A percentile compares a stretch with the other conserved stretches of the same genome.
Evolutionary conservation across 2,888 invertebrate genomes (phyloP).

Genomic region (Drosophila mercatorum): DNA sequence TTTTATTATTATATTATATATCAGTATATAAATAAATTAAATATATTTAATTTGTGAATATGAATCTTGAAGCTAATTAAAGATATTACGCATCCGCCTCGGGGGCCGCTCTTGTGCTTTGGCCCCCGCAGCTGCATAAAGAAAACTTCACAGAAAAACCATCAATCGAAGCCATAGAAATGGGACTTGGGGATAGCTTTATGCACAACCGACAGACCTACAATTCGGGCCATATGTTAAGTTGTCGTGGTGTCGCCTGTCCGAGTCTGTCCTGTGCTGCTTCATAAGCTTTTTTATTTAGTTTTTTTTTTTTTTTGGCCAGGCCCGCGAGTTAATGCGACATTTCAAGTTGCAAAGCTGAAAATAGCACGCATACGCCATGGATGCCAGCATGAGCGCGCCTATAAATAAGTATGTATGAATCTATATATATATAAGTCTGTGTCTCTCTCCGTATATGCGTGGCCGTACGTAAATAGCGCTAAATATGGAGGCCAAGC

Average conservation of each 20-base stretch:
- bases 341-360: slow-evolving; percentile 60
- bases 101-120: slow-evolving; percentile 17
- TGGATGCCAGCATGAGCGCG: slow-evolving; percentile 59
- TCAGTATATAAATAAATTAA: too few species aligned
- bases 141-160: slow-evolving; percentile 15
- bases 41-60: neutral
- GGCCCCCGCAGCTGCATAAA: slow-evolving; percentile 25
- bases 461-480: slow-evolving; percentile 26
- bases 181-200: slow-evolving; percentile 26
- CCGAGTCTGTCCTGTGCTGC: slow-evolving; percentile 49
- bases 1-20: too few species aligned
- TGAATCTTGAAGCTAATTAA: slow-evolving; percentile 11
- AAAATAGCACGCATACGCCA: slow-evolving; percentile 81
- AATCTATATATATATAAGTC: neutral
- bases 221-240: slow-evolving; percentile 40
- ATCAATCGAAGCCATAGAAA: slow-evolving; percentile 47
- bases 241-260: slow-evolving; percentile 50
- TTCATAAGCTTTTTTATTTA: slow-evolving; percentile 45
- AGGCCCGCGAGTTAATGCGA: slow-evolving; percentile 53
- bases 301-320: too few species aligned
- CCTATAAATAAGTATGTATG: slow-evolving; percentile 49
- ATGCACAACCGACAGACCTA: slow-evolving; percentile 1
- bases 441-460: slow-evolving; percentile 2
- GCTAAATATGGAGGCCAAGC: slow-evolving; percentile 59
- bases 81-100: slow-evolving; percentile 47